A percentile compares a stretch with the other conserved stretches of the same genome.
phyloP scores from a whole-genome alignment of 2,797 vertebrate genomes.

The Phyllotis vaccarum region DNA sequence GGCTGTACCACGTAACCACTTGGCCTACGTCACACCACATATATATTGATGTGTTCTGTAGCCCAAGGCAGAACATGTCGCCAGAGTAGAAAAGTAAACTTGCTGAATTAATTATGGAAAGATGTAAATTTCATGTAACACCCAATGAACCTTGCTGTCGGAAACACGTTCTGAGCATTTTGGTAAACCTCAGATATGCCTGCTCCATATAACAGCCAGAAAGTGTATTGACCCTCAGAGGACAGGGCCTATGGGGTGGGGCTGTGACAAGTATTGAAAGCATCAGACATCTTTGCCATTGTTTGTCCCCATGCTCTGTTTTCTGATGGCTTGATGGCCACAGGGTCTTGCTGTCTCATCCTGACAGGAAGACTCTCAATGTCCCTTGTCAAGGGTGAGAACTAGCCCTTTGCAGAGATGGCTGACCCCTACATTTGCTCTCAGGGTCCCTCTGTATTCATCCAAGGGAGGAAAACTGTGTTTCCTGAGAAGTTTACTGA shows the following conservation, averaged over 20 bases:
- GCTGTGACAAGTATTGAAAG: not conserved
- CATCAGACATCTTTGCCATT: conserved; percentile 15
- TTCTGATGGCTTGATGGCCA: conserved; percentile 35
- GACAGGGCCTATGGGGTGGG: conserved; percentile 10
- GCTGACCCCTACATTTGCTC: conserved; percentile 75
- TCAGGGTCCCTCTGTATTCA: conserved; percentile 56
- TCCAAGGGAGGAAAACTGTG: conserved; percentile 75
- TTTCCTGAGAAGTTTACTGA: conserved; percentile 81
- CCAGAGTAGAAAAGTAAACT: conserved; percentile 26
- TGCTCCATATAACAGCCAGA: not conserved
- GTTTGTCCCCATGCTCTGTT: conserved; percentile 65
- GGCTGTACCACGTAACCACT: not conserved
- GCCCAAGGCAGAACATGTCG: conserved; percentile 5
- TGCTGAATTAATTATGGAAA: conserved; percentile 48
- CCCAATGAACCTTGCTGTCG: conserved; percentile 10
- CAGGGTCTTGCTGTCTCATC: conserved; percentile 66
- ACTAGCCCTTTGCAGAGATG: conserved; percentile 62
- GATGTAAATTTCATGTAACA: not conserved
- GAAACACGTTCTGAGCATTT: not conserved
- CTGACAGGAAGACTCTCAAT: conserved; percentile 79
- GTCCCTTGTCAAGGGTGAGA: conserved; percentile 62
- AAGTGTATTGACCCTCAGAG: not conserved
- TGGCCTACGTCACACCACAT: not conserved
- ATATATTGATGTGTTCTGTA: not conserved
- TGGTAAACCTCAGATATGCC: not conserved